Conservation (phyloP, 2,797 vertebrate species). For the Pangasius macronema region DNA sequence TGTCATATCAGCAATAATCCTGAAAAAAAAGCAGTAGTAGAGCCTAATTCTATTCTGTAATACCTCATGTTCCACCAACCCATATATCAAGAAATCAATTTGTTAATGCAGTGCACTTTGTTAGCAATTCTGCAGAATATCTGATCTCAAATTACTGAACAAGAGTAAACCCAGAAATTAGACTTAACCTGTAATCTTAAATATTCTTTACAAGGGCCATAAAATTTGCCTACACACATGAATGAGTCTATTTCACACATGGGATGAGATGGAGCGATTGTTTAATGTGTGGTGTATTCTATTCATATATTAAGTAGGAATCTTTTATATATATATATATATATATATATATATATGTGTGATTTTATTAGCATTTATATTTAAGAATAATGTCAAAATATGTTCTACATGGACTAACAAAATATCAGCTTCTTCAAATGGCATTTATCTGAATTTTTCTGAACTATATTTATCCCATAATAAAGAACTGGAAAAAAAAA, state of each 20-base stretch:
- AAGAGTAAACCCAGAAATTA: background rate
- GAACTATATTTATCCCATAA: background rate
- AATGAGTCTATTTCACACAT: constrained; percentile 30
- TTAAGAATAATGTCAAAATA: background rate
- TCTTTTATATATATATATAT: background rate
- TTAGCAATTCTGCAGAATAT: background rate
- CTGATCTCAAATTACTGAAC: background rate
- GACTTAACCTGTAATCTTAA: background rate
- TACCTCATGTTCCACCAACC: constrained; percentile 6
- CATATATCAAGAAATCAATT: background rate
- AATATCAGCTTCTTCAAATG: background rate
- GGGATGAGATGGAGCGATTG: background rate
- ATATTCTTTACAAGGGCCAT: background rate
- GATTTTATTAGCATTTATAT: background rate
- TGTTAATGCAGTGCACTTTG: background rate
- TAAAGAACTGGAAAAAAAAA: background rate
- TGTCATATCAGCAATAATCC: constrained; percentile 45
- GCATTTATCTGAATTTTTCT: background rate
- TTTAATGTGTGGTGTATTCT: background rate
- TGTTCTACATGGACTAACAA: background rate
- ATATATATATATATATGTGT: background rate
- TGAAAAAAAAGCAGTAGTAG: constrained; percentile 20
- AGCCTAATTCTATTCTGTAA: constrained; percentile 32
- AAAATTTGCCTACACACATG: constrained; percentile 12
- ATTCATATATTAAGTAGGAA: constrained; percentile 8